A percentile compares a stretch with the other conserved stretches of the same genome.
Evolutionary conservation across 2,888 invertebrate genomes (phyloP).

Genomic region (Limnephilus rhombicus): DNA sequence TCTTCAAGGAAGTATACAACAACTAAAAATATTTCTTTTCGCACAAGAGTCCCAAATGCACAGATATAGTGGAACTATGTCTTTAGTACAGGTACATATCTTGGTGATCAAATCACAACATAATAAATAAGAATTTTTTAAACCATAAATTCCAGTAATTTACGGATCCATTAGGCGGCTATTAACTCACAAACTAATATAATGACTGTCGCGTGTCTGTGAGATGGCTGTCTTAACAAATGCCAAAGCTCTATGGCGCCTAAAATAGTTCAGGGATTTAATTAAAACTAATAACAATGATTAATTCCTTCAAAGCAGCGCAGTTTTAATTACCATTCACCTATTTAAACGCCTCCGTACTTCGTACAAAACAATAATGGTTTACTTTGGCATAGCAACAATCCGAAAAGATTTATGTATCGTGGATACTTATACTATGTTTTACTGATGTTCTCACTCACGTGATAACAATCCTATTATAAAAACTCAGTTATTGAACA

Average conservation of each 20-base stretch:
- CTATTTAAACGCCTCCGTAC: background rate
- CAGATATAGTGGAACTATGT: background rate
- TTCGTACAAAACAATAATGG: background rate
- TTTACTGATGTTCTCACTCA: no score
- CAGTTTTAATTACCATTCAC: background rate
- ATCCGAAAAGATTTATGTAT: no score
- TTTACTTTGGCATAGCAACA: background rate
- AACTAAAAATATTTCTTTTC: background rate
- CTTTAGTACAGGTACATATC: background rate
- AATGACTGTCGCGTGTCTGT: background rate
- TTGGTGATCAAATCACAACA: background rate
- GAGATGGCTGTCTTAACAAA: background rate
- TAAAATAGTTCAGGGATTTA: background rate
- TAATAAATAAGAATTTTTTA: background rate
- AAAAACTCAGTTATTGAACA: no score
- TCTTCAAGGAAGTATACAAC: no score
- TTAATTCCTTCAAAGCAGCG: background rate
- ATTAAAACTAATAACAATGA: slow-evolving; percentile 1
- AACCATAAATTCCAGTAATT: background rate
- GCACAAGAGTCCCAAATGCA: background rate
- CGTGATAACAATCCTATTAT: no score
- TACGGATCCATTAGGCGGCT: background rate
- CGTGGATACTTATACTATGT: no score
- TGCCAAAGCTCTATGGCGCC: background rate
- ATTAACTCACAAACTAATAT: background rate